Base-by-base conservation (phyloP, 2,113 vertebrate species). In the Lucifuga dentata region DNA sequence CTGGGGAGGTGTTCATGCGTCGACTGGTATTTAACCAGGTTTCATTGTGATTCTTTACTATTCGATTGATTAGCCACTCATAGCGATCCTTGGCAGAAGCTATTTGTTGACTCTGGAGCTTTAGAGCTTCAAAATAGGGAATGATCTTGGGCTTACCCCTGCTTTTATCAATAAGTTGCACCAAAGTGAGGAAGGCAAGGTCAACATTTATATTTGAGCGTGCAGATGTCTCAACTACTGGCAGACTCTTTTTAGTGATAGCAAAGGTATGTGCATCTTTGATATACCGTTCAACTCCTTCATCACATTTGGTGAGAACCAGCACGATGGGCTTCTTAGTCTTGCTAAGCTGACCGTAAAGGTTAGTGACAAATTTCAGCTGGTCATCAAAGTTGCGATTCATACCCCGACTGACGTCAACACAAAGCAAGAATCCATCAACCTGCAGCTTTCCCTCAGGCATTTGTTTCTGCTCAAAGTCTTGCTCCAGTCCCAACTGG, bases 381-480 rank as follows among this genome's bases (percentile, higher is more conserved):
- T 99, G 98, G 64, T 99, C 97, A 15, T 98, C 97, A 71, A 99
- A 98, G 89, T 95, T 98, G 67, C 97, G 91, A 82, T 99, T 99
- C 97, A 98, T 99, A 5, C 97, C 98, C 40, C 97, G 86, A 89
- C 97, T 99, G 5, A 99, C 97, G 10, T 99, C 98, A 0, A 98
- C 86, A 45, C 98, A 98, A 0, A 99, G 94, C 3, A 99, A 88
- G 78, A 98, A 99, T 5, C 98, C 98, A 10, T 99, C 98, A 0
- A 98, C 91, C 78, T 96, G 92, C 41, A 99, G 90, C 80, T 99
- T 99, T 5, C 98, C 98, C 8, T 99, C 98, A 0, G 98, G 96
- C 98, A 99, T 99, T 88, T 99, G 98, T 63, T 99, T 99, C 84
- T 99, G 98, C 83, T 99, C 97, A 76, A 99, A 99, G 93, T 99